Evolutionary conservation across 2,797 vertebrate genomes (phyloP), one percentile per base, ranked within the genome.

Genomic region (Acipenser oxyrinchus): DNA sequence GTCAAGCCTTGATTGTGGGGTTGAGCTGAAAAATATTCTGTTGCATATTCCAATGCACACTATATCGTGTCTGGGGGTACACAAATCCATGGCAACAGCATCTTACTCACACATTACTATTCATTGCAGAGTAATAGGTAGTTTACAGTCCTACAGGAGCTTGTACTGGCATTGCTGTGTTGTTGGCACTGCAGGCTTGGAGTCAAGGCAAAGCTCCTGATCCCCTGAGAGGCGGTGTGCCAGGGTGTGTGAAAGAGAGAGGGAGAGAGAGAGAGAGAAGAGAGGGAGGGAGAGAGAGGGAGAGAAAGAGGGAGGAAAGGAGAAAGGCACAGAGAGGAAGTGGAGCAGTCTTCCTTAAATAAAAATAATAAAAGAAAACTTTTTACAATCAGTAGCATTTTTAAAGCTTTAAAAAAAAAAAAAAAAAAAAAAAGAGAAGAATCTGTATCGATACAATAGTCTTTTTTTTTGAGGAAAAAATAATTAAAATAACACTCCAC

Each of bases 151-250:
- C 73, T 69, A 70, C 66, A 58, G 75, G 74, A 75, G 76, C 84
- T 86, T 86, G 80, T 90, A 81, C 91, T 85, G 90, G 90, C 90
- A 82, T 79, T 82, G 77, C 63, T 78, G 81, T 82, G 76, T 82
- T 72, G 82, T 87, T 81, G 84, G 92, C 90, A 91, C 89, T 84
- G 89, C 78, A 89, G 87, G 88, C 78, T 73, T 75, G 69, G 73
- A 82, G 81, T 82, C 78, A 88, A 91, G 88, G 89, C 85, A 81
- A 82, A 81, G 88, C 83, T 89, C 86, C 90, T 85, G 87, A 86
- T 88, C 92, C 87, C 91, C 92, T 93, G 92, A 95, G 90, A 82
- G 82, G 79, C 81, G 77, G 57, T 73, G 72, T 61, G 69, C 74
- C 55, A 74, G 71, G 75, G 70, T 71, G 23, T 3, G 23, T 3